Evolutionary conservation across 2,888 invertebrate species (phyloP).

Genomic region (Hedya salicella): DNA sequence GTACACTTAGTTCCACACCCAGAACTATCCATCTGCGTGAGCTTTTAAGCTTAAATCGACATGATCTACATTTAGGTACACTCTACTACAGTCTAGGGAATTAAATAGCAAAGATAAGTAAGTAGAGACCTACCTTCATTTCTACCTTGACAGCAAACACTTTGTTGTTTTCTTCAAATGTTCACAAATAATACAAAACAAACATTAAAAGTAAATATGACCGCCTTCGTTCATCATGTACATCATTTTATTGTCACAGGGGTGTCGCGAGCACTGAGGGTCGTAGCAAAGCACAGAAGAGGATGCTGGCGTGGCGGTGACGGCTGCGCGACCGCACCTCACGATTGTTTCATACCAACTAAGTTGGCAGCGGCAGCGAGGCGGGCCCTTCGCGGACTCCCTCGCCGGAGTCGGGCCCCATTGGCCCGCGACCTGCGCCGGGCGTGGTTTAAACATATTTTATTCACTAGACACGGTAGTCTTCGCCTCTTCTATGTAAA

Average conservation of each 20-base stretch:
- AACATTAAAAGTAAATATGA: constrained; percentile 49
- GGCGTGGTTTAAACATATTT: constrained; percentile 51
- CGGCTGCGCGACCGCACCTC: constrained; percentile 58
- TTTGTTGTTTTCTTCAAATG: constrained; percentile 58
- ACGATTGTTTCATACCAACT: constrained; percentile 62
- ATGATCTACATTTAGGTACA: too few relatives aligned
- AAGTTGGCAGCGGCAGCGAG: constrained; percentile 51
- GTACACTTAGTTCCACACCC: too few relatives aligned
- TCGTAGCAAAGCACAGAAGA: constrained; percentile 33
- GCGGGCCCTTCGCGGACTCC: constrained; percentile 42
- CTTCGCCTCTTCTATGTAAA: constrained; percentile 57
- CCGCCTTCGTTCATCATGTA: constrained; percentile 56
- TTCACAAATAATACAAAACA: constrained; percentile 64
- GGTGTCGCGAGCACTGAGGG: constrained; percentile 16
- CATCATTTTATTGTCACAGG: constrained; percentile 51
- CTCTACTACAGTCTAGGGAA: too few relatives aligned
- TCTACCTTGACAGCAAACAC: constrained; percentile 75
- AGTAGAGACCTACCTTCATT: constrained; percentile 71
- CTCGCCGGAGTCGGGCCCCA: constrained; percentile 47
- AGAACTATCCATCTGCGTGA: too few relatives aligned
- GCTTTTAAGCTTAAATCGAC: background rate
- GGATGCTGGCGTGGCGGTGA: constrained; percentile 32
- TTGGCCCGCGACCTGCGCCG: constrained; percentile 54
- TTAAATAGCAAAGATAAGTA: too few relatives aligned
- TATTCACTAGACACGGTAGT: constrained; percentile 46